A percentile compares a stretch with the other conserved stretches of the same genome.
phyloP scores from a whole-genome alignment of 2,888 invertebrate genomes.

The Uropetala carovei region DNA sequence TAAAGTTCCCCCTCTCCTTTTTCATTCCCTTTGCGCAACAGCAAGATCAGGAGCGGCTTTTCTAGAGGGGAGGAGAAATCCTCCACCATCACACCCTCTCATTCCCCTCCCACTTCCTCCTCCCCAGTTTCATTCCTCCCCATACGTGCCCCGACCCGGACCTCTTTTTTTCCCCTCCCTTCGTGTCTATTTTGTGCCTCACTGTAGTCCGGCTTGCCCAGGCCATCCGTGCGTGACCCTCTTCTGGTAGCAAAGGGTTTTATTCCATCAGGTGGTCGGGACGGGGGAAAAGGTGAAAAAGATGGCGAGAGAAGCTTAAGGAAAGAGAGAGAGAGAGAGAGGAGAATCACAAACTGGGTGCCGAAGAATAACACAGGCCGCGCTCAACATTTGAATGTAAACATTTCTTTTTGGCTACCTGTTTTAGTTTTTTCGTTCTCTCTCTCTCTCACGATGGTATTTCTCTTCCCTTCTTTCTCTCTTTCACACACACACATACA shows the following conservation, averaged over 20 bases:
- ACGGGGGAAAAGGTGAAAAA: neutral
- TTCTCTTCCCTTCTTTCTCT: no score
- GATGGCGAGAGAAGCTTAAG: neutral
- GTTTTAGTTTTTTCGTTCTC: neutral
- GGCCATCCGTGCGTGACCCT: neutral
- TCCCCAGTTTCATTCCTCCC: neutral
- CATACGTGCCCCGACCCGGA: neutral
- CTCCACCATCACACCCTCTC: neutral
- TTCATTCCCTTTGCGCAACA: neutral
- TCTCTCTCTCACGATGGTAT: neutral
- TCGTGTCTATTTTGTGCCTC: neutral
- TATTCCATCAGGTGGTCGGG: slow-evolving; percentile 25
- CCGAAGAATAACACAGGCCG: neutral
- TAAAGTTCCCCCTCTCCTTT: neutral
- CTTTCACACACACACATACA: no score
- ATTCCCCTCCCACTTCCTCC: neutral
- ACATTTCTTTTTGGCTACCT: neutral
- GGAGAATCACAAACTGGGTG: neutral
- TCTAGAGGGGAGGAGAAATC: neutral
- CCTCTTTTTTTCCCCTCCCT: neutral
- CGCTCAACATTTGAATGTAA: neutral
- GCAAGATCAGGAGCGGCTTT: slow-evolving; percentile 40
- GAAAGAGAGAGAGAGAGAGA: neutral
- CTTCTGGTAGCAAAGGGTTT: neutral
- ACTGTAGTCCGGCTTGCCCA: neutral